phyloP scores from a whole-genome alignment of 2,797 vertebrate genomes.

The Gobio occitaniae region DNA sequence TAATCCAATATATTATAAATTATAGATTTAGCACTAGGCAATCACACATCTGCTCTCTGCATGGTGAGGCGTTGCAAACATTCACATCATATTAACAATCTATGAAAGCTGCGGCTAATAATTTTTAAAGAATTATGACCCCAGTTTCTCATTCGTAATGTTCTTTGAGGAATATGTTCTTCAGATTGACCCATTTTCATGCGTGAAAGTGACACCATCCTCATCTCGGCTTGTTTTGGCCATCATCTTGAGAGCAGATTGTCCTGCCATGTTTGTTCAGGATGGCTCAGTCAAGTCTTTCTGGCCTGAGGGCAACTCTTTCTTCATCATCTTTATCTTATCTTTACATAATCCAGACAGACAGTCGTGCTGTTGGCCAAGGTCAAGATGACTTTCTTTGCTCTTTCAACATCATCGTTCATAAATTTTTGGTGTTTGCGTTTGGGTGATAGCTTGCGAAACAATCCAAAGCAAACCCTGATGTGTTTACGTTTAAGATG shows the following conservation, averaged over 20 bases:
- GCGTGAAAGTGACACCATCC: background rate
- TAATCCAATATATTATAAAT: background rate
- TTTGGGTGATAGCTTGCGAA: background rate
- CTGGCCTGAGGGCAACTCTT: background rate
- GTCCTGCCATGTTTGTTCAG: background rate
- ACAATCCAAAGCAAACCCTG: slow-evolving; percentile 4
- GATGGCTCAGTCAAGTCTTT: background rate
- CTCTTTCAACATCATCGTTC: slow-evolving; percentile 13
- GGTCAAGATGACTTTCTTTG: background rate
- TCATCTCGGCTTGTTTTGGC: background rate
- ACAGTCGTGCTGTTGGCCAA: background rate
- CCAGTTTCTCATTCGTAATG: background rate
- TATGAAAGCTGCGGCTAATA: background rate
- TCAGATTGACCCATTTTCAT: background rate
- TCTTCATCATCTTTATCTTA: background rate
- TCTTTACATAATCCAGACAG: background rate
- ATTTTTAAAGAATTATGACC: background rate
- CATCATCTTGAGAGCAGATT: background rate
- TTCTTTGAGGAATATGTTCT: slow-evolving; percentile 1
- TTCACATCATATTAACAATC: background rate
- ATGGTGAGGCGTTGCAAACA: background rate
- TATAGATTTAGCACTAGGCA: background rate
- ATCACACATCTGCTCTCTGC: background rate
- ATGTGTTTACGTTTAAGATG: background rate
- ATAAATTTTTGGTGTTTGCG: background rate